phyloP scores from a whole-genome alignment of 92 coral and sea anemone genomes.

The Paragorgia papillata region DNA sequence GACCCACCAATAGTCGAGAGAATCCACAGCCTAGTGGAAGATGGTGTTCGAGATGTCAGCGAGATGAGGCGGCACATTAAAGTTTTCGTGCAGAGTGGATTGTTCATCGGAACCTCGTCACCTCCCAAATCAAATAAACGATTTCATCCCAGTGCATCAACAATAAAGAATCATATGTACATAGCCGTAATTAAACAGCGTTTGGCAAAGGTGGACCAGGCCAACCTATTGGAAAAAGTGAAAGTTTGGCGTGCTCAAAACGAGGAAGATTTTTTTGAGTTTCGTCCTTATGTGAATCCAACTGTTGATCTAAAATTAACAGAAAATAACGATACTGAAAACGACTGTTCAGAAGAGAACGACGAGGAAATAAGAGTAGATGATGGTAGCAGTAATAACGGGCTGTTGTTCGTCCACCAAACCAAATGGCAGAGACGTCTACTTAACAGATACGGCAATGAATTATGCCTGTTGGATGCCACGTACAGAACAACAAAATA shows the following conservation, averaged over 20 bases:
- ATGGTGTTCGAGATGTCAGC: slow-evolving; percentile 50
- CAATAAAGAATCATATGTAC: slow-evolving; percentile 56
- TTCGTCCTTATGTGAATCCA: slow-evolving; percentile 40
- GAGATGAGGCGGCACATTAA: slow-evolving; percentile 48
- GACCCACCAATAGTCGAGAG: slow-evolving; percentile 50
- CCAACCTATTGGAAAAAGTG: slow-evolving; percentile 29
- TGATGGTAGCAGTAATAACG: slow-evolving; percentile 34
- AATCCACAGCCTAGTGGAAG: slow-evolving; percentile 45
- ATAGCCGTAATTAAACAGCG: slow-evolving; percentile 45
- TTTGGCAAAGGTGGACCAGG: slow-evolving; percentile 39
- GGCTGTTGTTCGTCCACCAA: slow-evolving; percentile 56
- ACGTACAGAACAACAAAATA: no score
- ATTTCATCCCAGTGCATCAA: slow-evolving; percentile 46
- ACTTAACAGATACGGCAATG: no score
- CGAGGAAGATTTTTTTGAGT: slow-evolving; percentile 32
- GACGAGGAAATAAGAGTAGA: slow-evolving; percentile 21
- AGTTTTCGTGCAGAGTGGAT: slow-evolving; percentile 27
- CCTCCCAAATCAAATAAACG: slow-evolving; percentile 51
- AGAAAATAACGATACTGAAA: slow-evolving; percentile 12
- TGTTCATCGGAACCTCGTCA: slow-evolving; percentile 28
- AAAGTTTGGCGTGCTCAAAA: slow-evolving; percentile 31
- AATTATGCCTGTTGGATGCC: no score
- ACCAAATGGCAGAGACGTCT: slow-evolving; percentile 56
- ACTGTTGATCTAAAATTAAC: no score
- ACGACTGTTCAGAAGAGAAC: slow-evolving; percentile 12